Percentiles rank a stretch among this genome's conserved stretches.
These are phyloP conservation scores for Apogon talboti DNA, from an alignment of 2,797 vertebrate species.

Conservation along the genomic window DNA sequence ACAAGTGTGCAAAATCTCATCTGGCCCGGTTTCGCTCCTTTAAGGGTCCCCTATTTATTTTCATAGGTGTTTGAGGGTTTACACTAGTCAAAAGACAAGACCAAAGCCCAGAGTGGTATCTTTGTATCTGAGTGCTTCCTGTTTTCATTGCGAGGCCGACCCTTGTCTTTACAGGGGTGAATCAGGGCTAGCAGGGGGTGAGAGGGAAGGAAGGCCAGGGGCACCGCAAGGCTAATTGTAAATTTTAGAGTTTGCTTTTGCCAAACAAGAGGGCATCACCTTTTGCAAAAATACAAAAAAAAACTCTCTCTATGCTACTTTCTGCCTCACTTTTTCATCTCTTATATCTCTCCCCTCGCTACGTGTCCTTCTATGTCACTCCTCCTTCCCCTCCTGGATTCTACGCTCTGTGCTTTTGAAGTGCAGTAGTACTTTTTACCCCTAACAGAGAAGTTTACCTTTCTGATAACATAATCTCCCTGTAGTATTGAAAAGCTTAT, in stretches of 20 bases:
- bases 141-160: conserved; percentile 91
- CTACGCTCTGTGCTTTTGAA: conserved; percentile 83
- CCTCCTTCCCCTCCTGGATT: conserved; percentile 63
- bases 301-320: conserved; percentile 8
- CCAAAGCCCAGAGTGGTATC: conserved; percentile 84
- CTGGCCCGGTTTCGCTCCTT: conserved; percentile 56
- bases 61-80: conserved; percentile 82
- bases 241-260: conserved; percentile 86
- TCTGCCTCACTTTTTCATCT: conserved; percentile 2
- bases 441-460: conserved; percentile 91
- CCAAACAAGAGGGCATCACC: conserved; percentile 81
- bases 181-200: conserved; percentile 84
- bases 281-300: conserved; percentile 80
- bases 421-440: conserved; percentile 84
- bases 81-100: conserved; percentile 82
- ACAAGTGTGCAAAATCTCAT: conserved; percentile 43
- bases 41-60: conserved; percentile 81
- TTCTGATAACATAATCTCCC: conserved; percentile 94
- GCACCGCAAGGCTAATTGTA: conserved; percentile 89
- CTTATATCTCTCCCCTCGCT: conserved; percentile 47
- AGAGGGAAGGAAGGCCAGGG: conserved; percentile 87
- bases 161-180: conserved; percentile 91
- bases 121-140: conserved; percentile 93
- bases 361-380: conserved; percentile 17
- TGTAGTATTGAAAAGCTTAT: conserved; percentile 92